phyloP scores from a whole-genome alignment of 2,113 vertebrate species.

The Paradoxurus hermaphroditus region DNA sequence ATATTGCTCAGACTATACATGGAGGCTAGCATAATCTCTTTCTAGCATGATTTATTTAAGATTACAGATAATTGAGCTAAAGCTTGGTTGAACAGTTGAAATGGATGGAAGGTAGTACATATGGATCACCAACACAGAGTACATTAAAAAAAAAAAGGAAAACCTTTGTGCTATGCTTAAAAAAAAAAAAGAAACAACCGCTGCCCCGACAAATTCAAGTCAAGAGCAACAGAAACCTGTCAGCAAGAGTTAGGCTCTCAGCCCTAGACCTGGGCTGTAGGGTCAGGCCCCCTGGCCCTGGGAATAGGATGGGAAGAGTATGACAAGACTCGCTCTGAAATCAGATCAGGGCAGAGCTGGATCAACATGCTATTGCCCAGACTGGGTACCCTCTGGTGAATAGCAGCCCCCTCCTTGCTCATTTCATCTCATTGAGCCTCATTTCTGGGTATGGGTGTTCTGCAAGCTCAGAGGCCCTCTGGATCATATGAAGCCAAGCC shows the following conservation, averaged over 20 bases:
- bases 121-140: neutral
- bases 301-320: neutral
- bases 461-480: neutral
- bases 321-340: neutral
- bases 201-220: neutral
- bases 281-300: neutral
- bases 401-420: neutral
- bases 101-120: neutral
- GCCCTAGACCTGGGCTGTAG: neutral
- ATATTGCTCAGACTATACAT: neutral
- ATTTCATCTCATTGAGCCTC: neutral
- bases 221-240: neutral
- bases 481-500: neutral
- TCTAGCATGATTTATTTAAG: neutral
- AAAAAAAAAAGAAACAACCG: neutral
- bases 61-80: neutral
- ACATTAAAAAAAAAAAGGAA: neutral
- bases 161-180: neutral
- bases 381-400: neutral
- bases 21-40: neutral
- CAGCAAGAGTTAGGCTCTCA: neutral
- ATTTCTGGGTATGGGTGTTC: neutral
- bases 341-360: neutral
- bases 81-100: neutral
- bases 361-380: neutral